Conservation (phyloP, 2,797 vertebrate genomes). For the Heliangelus exortis region DNA sequence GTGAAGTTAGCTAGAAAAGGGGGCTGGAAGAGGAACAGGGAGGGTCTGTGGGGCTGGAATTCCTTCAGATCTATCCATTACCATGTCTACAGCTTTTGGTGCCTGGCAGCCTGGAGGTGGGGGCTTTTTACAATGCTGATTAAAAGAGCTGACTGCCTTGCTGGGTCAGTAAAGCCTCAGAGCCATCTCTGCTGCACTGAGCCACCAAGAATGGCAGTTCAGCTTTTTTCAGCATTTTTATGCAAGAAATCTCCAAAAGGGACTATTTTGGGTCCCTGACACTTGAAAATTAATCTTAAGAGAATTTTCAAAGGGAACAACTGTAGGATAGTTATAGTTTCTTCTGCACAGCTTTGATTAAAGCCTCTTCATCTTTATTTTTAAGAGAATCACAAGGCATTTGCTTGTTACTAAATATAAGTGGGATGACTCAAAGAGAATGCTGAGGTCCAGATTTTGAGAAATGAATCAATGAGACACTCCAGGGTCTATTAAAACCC, state of each 20-base stretch:
- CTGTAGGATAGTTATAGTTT: neutral
- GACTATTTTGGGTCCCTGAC: rapidly evolving
- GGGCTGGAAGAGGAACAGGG: neutral
- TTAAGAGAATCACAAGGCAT: neutral
- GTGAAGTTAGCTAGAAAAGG: neutral
- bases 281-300: neutral
- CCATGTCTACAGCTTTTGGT: rapidly evolving
- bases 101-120: neutral
- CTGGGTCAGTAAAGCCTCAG: neutral
- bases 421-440: conserved; percentile 36
- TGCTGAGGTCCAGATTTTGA: conserved; percentile 10
- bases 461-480: neutral
- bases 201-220: neutral
- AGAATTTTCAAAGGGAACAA: neutral
- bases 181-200: neutral
- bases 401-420: conserved; percentile 41
- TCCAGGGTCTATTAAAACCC: conserved; percentile 5
- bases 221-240: neutral
- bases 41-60: neutral
- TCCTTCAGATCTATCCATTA: rapidly evolving
- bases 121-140: neutral
- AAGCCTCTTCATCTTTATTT: conserved; percentile 35
- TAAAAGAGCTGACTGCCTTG: neutral
- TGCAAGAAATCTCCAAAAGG: neutral
- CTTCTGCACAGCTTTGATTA: conserved; percentile 5